These are phyloP conservation scores for Trimorus sp. DNA, from an alignment of 2,888 invertebrate species.

Conservation along the genomic window DNA sequence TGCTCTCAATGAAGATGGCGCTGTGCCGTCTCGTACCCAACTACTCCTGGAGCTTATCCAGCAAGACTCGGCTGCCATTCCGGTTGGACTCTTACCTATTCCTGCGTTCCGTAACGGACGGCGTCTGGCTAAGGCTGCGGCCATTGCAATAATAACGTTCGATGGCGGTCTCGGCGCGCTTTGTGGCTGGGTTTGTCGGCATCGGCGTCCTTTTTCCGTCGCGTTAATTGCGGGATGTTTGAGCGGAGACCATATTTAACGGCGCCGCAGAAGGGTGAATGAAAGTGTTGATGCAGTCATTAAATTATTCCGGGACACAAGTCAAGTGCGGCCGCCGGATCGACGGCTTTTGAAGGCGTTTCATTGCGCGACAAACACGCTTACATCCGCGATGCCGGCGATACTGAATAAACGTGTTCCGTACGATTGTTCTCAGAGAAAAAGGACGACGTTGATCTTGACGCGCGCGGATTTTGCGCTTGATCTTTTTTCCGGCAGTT, in stretches of 20 bases:
- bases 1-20: background rate
- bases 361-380: conserved; percentile 23
- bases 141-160: conserved; percentile 29
- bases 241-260: conserved; percentile 45
- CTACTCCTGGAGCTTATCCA: conserved; percentile 29
- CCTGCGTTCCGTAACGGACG: conserved; percentile 10
- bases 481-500: too few relatives aligned
- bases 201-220: conserved; percentile 27
- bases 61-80: conserved; percentile 16
- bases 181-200: conserved; percentile 22
- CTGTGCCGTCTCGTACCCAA: conserved; percentile 4
- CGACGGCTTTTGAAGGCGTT: conserved; percentile 62
- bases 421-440: too few relatives aligned
- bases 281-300: conserved; percentile 75
- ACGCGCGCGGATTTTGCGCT: too few relatives aligned
- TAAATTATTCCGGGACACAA: conserved; percentile 80
- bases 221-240: conserved; percentile 58
- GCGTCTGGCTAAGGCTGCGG: conserved; percentile 20
- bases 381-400: too few relatives aligned
- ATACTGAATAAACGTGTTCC: too few relatives aligned
- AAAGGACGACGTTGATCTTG: too few relatives aligned
- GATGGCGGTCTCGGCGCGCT: conserved; percentile 33
- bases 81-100: conserved; percentile 14
- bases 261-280: conserved; percentile 66
- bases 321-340: conserved; percentile 63